Percentiles rank a stretch among this genome's conserved stretches.
phyloP scores from a whole-genome alignment of 2,888 invertebrate genomes.

The Eledona agricola region DNA sequence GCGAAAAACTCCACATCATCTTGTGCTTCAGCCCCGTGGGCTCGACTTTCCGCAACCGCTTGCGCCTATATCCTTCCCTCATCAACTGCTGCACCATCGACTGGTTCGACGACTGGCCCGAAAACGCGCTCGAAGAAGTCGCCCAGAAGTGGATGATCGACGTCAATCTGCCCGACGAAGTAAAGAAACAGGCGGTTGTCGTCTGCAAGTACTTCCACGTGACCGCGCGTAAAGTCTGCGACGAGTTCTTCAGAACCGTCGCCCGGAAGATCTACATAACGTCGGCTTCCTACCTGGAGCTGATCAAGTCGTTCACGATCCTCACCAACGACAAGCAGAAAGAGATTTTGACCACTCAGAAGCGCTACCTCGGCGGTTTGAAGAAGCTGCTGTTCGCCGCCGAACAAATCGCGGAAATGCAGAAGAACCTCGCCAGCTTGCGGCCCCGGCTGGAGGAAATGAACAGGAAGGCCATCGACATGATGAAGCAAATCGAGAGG shows the following conservation, averaged over 20 bases:
- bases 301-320: conserved; percentile 79
- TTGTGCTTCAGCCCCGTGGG: conserved; percentile 89
- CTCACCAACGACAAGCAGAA: conserved; percentile 77
- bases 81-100: conserved; percentile 91
- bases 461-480: conserved; percentile 75
- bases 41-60: conserved; percentile 77
- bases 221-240: conserved; percentile 72
- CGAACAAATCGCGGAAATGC: conserved; percentile 82
- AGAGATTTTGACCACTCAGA: conserved; percentile 74
- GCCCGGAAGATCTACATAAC: conserved; percentile 84
- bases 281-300: conserved; percentile 84
- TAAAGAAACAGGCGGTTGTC: conserved; percentile 73
- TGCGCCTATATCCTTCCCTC: conserved; percentile 83
- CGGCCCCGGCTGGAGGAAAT: conserved; percentile 86
- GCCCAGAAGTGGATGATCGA: conserved; percentile 81
- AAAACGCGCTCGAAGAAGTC: conserved; percentile 83
- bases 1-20: conserved; percentile 82
- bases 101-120: conserved; percentile 91
- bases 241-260: conserved; percentile 70
- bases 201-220: conserved; percentile 91
- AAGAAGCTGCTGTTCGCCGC: conserved; percentile 86
- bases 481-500: conserved; percentile 79
- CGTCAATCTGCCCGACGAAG: conserved; percentile 74
- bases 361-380: conserved; percentile 85
- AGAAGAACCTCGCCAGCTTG: conserved; percentile 80